Base-by-base conservation (phyloP, 2,113 vertebrate genomes). In the Ancistrus triradiatus region DNA sequence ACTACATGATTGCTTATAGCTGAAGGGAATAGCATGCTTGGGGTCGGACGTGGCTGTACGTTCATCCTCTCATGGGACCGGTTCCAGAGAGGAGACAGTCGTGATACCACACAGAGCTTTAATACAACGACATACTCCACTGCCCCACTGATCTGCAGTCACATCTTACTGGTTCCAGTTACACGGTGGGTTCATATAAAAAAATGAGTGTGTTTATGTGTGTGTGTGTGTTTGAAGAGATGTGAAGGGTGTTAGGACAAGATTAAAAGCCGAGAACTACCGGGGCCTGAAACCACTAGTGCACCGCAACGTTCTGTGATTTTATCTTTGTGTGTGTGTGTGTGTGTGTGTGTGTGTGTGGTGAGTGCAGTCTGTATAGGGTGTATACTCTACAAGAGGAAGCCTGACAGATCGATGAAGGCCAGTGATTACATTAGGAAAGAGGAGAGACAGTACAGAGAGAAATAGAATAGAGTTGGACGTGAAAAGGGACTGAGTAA, bases 401-500 rank as follows among this genome's bases (percentile, higher is more conserved):
- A 67, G 62, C 59, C 74, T 65, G 65, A 27, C 68, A 47, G 47
- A 10, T 69, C 71, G 76, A 72, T 68, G 42, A 70, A 73, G 61
- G 73, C 76, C 76, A 71, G 70, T 66, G 68, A 78, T 75, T 63
- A 70, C 40, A 72, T 72, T 19, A 27, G 58, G 63, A 58, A 60
- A 50, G 61, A 63, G 66, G 72, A 67, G 76, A 77, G 78, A 79
- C 69, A 73, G 61, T 47, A 27, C 70, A 64, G 73, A 73, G 66
- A 68, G 63, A 74, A 83, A 83, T 81, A 85, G 85, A 78, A 51
- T 15, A 50, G 65, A 81, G 52, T 69, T 68, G 70, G 62, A 66
- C 76, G 76, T 35, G 47, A 55, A 68, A 67, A 70, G 78, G 80
- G 76, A 83, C 77, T 80, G 77, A 77, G 73, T 50, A 22, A 72